Percentiles rank a stretch among this genome's conserved stretches.
Conservation (phyloP, 1,140 invertebrate species). For the Aporrectodea caliginosa region DNA sequence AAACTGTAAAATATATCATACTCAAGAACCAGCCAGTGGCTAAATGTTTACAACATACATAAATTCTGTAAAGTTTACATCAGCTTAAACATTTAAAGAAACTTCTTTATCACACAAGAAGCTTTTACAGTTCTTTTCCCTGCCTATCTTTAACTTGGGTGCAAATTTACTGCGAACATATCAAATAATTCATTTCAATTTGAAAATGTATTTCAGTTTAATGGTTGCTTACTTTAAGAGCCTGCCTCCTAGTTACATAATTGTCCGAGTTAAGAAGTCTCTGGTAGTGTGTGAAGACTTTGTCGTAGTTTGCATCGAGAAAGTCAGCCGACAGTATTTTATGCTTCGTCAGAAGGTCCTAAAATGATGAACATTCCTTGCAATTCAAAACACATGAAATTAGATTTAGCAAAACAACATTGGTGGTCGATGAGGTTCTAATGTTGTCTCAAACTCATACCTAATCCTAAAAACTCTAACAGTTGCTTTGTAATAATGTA, state of each 20-base stretch:
- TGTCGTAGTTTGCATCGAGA: slow-evolving; percentile 97
- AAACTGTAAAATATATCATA: too few species aligned
- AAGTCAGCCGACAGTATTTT: slow-evolving; percentile 97
- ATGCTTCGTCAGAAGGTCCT: slow-evolving; percentile 97
- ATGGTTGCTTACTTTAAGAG: slow-evolving; percentile 83
- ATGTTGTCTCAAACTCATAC: neutral
- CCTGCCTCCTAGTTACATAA: slow-evolving; percentile 95
- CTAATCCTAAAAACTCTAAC: neutral
- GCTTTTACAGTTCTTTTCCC: too few species aligned
- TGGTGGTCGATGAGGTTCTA: neutral
- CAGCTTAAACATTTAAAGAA: too few species aligned
- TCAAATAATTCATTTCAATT: too few species aligned
- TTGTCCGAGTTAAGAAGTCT: slow-evolving; percentile 96
- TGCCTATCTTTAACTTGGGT: too few species aligned
- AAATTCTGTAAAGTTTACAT: too few species aligned
- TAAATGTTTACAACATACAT: too few species aligned
- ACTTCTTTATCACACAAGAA: too few species aligned
- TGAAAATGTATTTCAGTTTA: too few species aligned
- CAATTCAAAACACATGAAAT: neutral
- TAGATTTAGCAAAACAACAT: neutral
- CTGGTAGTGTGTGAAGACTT: slow-evolving; percentile 95
- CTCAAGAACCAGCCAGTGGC: too few species aligned
- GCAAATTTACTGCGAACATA: too few species aligned
- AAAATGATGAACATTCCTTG: too few species aligned
- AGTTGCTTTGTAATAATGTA: neutral